phyloP scores from a whole-genome alignment of 2,888 invertebrate species.

The Adelphocoris suturalis region DNA sequence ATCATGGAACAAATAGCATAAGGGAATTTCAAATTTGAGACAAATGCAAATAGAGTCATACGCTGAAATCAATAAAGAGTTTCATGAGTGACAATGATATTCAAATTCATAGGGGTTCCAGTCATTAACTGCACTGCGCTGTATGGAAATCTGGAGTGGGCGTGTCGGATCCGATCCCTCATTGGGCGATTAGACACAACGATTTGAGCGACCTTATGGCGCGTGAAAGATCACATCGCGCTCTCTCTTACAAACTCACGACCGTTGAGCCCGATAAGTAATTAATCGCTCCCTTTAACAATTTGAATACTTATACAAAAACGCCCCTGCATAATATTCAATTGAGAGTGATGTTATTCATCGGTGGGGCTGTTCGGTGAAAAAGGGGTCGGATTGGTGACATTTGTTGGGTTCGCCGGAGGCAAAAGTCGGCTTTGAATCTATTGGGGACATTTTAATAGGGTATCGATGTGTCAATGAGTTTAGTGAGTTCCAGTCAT shows the following conservation, averaged over 20 bases:
- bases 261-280: conserved; percentile 27
- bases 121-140: not conserved
- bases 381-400: not conserved
- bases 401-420: not conserved
- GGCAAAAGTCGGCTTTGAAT: no score
- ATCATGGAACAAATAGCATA: no score
- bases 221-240: conserved; percentile 17
- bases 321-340: not conserved
- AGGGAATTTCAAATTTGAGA: no score
- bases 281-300: conserved; percentile 36
- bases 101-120: conserved; percentile 3
- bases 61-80: not conserved
- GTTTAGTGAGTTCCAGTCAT: no score
- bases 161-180: conserved; percentile 32
- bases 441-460: no score
- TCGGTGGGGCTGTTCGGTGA: not conserved
- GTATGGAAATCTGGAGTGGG: conserved; percentile 32
- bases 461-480: no score
- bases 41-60: not conserved
- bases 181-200: conserved; percentile 2
- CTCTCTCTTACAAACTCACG: not conserved
- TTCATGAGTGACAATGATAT: not conserved
- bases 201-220: conserved; percentile 14
- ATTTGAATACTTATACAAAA: not conserved
- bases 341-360: conserved; percentile 9